Evolutionary conservation across 2,113 vertebrate species (phyloP), one percentile per base, ranked within the genome.

Genomic region (Ornithorhynchus anatinus): DNA sequence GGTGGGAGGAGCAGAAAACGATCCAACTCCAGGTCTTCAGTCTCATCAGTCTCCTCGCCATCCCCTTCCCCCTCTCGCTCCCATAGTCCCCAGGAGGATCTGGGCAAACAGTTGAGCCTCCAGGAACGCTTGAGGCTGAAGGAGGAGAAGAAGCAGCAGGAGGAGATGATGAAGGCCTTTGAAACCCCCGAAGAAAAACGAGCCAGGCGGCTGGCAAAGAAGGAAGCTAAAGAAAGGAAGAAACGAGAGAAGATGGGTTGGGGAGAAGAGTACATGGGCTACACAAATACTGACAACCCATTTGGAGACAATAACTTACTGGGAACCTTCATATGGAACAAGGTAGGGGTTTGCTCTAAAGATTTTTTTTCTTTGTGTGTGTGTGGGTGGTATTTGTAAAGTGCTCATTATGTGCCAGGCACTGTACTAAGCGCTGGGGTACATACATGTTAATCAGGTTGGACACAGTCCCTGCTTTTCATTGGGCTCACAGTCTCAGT

Each of bases 201-300:
- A 10, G 95, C 97, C 0, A 93, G 97, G 15, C 91, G 98, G 9
- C 69, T 99, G 79, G 94, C 96, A 23, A 99, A 99, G 88, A 99
- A 99, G 51, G 98, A 99, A 50, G 93, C 97, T 36, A 99, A 99
- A 64, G 97, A 99, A 85, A 94, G 97, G 71, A 98, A 96, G 80
- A 96, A 98, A 81, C 91, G 97, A 5, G 97, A 99, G 89, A 99
- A 99, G 89, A 99, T 99, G 98, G 97, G 98, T 19, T 99, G 98
- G 98, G 97, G 98, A 3, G 97, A 99, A 77, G 98, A 99, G 77
- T 99, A 99, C 79, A 98, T 99, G 97, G 97, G 98, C 10, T 99
- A 99, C 84, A 99, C 97, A 61, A 99, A 99, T 40, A 97, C 97
- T 0, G 97, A 99, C 89, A 99, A 99, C 79, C 97, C 98, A 2